Conservation (phyloP, 2,888 invertebrate genomes). For the Agrenia bidenticulata region DNA sequence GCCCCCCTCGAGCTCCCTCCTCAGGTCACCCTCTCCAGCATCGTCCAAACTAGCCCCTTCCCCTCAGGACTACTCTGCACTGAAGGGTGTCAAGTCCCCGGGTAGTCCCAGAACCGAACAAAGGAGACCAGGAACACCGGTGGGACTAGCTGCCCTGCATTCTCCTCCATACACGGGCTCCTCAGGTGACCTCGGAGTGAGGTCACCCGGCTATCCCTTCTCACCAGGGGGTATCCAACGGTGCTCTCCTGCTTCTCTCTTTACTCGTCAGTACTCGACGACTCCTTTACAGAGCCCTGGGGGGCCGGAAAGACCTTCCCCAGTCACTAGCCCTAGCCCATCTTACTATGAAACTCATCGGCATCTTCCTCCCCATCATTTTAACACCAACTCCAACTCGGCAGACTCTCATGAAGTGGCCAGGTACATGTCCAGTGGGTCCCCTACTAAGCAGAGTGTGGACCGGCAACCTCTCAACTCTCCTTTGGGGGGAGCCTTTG, state of each 20-base stretch:
- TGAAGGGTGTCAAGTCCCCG: conserved; percentile 17
- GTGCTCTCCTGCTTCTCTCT: conserved; percentile 18
- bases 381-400: conserved; percentile 36
- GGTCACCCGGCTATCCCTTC: conserved; percentile 4
- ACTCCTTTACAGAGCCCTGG: too few relatives aligned
- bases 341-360: too few relatives aligned
- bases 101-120: conserved; percentile 16
- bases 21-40: conserved; percentile 28
- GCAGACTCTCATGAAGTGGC: conserved; percentile 36
- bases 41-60: conserved; percentile 7
- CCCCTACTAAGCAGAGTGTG: conserved; percentile 6
- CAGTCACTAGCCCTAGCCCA: conserved; percentile 27
- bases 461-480: conserved; percentile 8
- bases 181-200: neutral
- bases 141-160: conserved; percentile 1
- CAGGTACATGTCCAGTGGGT: conserved; percentile 14
- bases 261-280: conserved; percentile 19
- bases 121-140: conserved; percentile 10
- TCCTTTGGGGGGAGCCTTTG: neutral
- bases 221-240: conserved; percentile 16
- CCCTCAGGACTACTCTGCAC: neutral
- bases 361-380: conserved; percentile 19
- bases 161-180: neutral
- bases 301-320: conserved; percentile 20
- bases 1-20: conserved; percentile 26